Conservation (phyloP, 2,888 invertebrate genomes). For the Lasioglossum morio region DNA sequence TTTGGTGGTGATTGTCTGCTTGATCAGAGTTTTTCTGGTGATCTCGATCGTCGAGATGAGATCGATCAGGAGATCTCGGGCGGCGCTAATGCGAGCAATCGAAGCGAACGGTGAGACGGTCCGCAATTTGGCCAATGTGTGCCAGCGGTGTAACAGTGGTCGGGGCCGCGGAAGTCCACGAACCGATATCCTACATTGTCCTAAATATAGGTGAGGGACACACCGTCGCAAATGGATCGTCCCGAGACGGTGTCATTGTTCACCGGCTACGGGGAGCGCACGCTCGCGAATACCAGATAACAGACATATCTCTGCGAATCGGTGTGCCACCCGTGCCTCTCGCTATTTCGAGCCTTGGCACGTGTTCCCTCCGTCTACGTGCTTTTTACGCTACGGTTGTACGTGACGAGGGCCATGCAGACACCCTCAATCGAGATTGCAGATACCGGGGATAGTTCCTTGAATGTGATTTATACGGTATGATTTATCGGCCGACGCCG, state of each 20-base stretch:
- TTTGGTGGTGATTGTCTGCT: too few species aligned
- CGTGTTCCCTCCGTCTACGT: conserved; percentile 49
- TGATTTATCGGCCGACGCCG: conserved; percentile 21
- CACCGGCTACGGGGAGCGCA: conserved; percentile 32
- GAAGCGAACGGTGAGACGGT: not conserved
- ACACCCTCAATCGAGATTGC: conserved; percentile 36
- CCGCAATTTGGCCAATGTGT: conserved; percentile 30
- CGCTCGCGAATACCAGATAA: conserved; percentile 40
- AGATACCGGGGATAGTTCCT: conserved; percentile 26
- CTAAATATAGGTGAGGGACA: conserved; percentile 67
- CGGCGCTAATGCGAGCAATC: not conserved
- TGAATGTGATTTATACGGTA: conserved; percentile 25
- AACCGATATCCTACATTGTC: conserved; percentile 58
- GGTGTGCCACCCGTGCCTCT: conserved; percentile 24
- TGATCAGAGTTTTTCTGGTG: too few species aligned
- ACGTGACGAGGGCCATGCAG: conserved; percentile 33
- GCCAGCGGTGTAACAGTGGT: conserved; percentile 26
- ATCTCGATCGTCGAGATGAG: not conserved
- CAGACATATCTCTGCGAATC: conserved; percentile 44
- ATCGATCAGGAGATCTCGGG: conserved; percentile 18
- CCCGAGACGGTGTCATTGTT: conserved; percentile 60
- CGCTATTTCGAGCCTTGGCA: conserved; percentile 65
- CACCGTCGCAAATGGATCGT: conserved; percentile 59
- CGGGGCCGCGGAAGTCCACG: conserved; percentile 56
- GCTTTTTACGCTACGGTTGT: conserved; percentile 36